Conservation (phyloP, 2,888 invertebrate species). For the Thumatha senex region DNA sequence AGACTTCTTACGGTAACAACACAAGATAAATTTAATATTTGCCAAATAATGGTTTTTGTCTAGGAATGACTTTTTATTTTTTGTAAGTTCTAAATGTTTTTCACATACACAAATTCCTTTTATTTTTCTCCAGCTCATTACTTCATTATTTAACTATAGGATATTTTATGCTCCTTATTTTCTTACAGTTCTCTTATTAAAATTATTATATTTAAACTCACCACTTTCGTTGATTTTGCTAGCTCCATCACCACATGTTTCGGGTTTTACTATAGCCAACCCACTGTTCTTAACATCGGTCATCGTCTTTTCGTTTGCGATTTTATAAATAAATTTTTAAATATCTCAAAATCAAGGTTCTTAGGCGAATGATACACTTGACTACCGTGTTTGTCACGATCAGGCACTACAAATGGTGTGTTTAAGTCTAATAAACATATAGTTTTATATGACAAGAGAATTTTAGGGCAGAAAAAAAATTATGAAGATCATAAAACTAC, state of each 20-base stretch:
- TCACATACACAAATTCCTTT: neutral
- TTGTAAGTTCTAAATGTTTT: no score
- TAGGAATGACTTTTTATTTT: no score
- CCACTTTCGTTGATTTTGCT: conserved; percentile 16
- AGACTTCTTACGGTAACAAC: no score
- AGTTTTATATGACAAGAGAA: conserved; percentile 23
- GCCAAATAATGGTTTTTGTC: no score
- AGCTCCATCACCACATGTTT: conserved; percentile 13
- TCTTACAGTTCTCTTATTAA: neutral
- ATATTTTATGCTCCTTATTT: no score
- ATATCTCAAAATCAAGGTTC: neutral
- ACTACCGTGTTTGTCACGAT: conserved; percentile 25
- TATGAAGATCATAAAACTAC: neutral
- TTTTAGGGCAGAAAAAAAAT: conserved; percentile 20
- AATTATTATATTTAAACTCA: conserved; percentile 15
- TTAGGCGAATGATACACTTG: conserved; percentile 19
- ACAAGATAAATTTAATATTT: no score
- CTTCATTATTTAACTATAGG: no score
- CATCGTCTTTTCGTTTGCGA: neutral
- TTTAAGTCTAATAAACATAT: conserved; percentile 33
- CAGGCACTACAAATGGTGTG: conserved; percentile 13
- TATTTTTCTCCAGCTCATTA: neutral
- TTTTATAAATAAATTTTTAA: neutral
- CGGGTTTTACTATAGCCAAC: conserved; percentile 8
- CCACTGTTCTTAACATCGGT: neutral